Base-by-base conservation (phyloP, 1,140 invertebrate species). In the Sycobia sp. region DNA sequence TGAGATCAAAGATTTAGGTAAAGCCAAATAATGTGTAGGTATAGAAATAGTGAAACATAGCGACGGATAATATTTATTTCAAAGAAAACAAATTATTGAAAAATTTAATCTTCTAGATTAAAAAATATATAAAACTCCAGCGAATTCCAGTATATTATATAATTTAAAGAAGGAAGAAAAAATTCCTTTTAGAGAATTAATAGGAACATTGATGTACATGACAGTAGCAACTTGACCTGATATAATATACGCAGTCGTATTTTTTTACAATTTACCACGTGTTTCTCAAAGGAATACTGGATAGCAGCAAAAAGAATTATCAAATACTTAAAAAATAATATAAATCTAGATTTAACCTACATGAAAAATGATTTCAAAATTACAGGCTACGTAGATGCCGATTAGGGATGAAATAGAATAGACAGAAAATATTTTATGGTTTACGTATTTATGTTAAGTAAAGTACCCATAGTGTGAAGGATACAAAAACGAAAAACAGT, bases 191-290 rank as follows among this genome's bases (percentile, higher is more conserved):
- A n/a, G n/a, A n/a, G n/a, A n/a, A n/a, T n/a, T n/a, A n/a, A n/a
- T n/a, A n/a, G n/a, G n/a, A n/a, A n/a, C n/a, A n/a, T n/a, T n/a
- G n/a, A n/a, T n/a, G n/a, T n/a, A 80, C 65, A 41, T 80, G 10
- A 65, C 75, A 2, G 54, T 73, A 1, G 59, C 62, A 7, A 76
- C 77, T 0, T 29, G 78, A 25, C 78, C 73, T 14, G 79, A 82
- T 55, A 73, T 81, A 36, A 61, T 72, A 4, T 75, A 69, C 62
- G 64, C 73, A 29, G 71, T 69, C 9, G 68, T 51, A 38, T 44
- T 39, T 23, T 27, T 71, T 68, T 62, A 38, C 66, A 68, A 41
- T 70, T 69, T 57, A 66, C 62, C 36, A 60, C 57, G 23, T 66
- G 68, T 41, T 61, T 57, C 13, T 36, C 46, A 9, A n/a, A 63